Percentiles rank a stretch among this genome's conserved stretches.
These are phyloP conservation scores for Menura novaehollandiae DNA, from an alignment of 2,113 vertebrate species.

Conservation along the genomic window DNA sequence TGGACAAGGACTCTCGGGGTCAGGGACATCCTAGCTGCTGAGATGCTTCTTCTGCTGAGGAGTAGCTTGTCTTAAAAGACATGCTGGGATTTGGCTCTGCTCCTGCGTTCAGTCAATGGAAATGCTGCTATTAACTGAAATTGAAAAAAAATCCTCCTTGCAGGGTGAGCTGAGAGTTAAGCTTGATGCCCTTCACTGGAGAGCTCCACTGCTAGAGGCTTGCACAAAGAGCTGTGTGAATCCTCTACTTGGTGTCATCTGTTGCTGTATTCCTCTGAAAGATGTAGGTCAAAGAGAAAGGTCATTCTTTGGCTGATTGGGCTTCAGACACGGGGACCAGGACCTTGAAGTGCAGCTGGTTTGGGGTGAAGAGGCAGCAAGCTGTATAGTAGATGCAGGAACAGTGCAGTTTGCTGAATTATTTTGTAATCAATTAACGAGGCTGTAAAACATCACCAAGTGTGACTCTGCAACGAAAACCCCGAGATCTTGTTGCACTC, in stretches of 20 bases:
- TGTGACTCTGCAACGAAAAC: not conserved
- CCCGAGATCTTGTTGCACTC: not conserved
- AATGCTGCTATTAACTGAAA: not conserved
- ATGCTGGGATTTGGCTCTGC: not conserved
- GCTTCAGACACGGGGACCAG: not conserved
- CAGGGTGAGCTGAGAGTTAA: not conserved
- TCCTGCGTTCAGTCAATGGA: not conserved
- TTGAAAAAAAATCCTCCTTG: not conserved
- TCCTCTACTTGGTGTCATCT: slow-evolving; percentile 9
- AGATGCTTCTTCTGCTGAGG: not conserved
- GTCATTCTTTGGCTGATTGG: not conserved
- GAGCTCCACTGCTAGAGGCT: not conserved
- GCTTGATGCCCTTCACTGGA: slow-evolving; percentile 7
- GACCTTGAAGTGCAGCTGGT: not conserved
- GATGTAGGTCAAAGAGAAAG: not conserved
- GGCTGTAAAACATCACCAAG: not conserved
- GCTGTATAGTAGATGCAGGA: not conserved
- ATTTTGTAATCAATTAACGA: slow-evolving; percentile 4
- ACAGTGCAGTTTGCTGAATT: not conserved
- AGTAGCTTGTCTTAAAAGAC: slow-evolving; percentile 10
- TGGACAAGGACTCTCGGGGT: not conserved
- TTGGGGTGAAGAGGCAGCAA: not conserved
- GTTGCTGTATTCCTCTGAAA: slow-evolving; percentile 38
- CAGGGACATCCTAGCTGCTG: not conserved
- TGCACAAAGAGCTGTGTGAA: slow-evolving; percentile 8